Conservation (phyloP, 1,140 invertebrate species). For the Pseudachorutes palmiensis region DNA sequence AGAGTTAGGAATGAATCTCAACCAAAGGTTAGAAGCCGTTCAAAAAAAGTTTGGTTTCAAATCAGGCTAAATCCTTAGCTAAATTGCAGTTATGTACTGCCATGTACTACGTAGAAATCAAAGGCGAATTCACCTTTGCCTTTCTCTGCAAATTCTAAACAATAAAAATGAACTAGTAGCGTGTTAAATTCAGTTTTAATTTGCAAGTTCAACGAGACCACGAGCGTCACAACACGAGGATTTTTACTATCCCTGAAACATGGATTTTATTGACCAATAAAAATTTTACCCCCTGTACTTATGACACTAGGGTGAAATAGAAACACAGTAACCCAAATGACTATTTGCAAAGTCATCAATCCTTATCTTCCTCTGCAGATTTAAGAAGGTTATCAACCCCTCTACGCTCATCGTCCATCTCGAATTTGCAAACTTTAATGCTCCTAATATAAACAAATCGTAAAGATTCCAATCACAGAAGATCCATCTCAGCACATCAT, state of each 20-base stretch:
- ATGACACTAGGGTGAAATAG: neutral
- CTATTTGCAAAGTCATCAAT: neutral
- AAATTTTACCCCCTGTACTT: slow-evolving; percentile 22
- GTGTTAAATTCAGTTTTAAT: neutral
- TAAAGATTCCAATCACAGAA: too few species aligned
- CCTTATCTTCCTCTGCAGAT: neutral
- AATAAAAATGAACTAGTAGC: neutral
- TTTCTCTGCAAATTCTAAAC: too few species aligned
- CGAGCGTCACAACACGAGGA: neutral
- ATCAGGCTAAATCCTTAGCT: too few species aligned
- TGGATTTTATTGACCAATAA: slow-evolving; percentile 32
- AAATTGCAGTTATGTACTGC: too few species aligned
- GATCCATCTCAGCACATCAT: too few species aligned
- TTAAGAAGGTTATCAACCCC: neutral
- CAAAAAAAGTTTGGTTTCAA: too few species aligned
- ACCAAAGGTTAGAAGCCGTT: too few species aligned
- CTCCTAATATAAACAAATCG: too few species aligned
- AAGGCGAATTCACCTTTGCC: too few species aligned
- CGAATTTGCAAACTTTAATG: neutral
- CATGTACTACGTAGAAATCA: too few species aligned
- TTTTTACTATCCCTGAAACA: slow-evolving; percentile 23
- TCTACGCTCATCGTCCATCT: neutral
- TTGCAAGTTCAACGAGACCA: neutral
- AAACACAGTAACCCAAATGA: neutral
- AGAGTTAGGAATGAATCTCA: too few species aligned